Evolutionary conservation across 2,888 invertebrate genomes (phyloP), one percentile per base, ranked within the genome.

Genomic region (Calameuta pallipes): DNA sequence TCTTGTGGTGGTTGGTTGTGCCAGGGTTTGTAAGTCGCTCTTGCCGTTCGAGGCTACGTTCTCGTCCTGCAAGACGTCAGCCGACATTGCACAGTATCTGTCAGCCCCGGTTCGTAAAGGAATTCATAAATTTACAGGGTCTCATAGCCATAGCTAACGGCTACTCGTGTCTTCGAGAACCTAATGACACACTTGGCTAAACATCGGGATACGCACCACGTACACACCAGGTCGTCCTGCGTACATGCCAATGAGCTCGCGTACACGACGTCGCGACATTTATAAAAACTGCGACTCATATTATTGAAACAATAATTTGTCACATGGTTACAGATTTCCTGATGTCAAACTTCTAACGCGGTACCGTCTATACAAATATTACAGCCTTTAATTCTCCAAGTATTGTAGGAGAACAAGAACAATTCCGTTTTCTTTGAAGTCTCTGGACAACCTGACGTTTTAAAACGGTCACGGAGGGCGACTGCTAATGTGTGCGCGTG

Each of bases 1-100:
- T 85, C 93, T 92, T 69, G 92, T 92, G 78, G 92, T 93, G 33
- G 88, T 87, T 75, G 86, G 88, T 69, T 81, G 81, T 12, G 84
- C 71, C 30, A 83, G 82, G 76, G 84, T 81, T 76, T 85, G 86
- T 75, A 85, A 81, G 77, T 89, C 85, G 80, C 83, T 87, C 81
- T 87, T 89, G 82, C 85, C 86, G 78, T 87, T 87, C 74, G 86
- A 84, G 83, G 82, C 81, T 36, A 81, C 78, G 76, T 81, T 84
- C 77, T 82, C 84, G 69, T 85, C 83, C 78, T 84, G 82, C 73
- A 84, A 78, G 74, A 83, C 79, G 78, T 85, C 83, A 77, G 81
- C 82, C 80, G 85, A 85, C 88, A 87, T 86, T 69, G 33, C 41
- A 75, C 69, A 35, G 37, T 34, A 74, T 74, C 11, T 74, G 37